Base-by-base conservation (phyloP, 1,140 invertebrate species). In the Atopsyche davidsoni region DNA sequence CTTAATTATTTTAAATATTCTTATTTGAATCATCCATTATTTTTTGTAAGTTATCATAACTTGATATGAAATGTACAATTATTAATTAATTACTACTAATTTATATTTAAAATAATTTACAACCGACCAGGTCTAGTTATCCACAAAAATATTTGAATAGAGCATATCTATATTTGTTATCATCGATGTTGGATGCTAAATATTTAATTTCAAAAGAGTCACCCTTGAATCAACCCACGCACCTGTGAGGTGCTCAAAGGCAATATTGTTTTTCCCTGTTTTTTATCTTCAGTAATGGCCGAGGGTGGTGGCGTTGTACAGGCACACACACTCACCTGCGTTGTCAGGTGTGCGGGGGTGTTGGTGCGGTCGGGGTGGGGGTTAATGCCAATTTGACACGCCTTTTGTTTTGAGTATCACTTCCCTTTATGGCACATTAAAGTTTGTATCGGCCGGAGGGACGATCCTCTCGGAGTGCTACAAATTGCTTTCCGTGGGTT, bases 321-420 rank as follows among this genome's bases (percentile, higher is more conserved):
- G n/a, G n/a, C 24, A 39, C 36, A 39, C 17, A 39, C 36, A 39
- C 19, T 16, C 17, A 6, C 36, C 14, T 39, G 17, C 13, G n/a
- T 16, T 9, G 10, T 39, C 36, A 17, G 11, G 18, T 21, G 17
- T 39, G 10, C n/a, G 36, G 23, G 11, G 13, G 18, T 25, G 18
- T 38, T 21, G n/a, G 40, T 16, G 40, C 21, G 22, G 35, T 40
- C 13, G 39, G 45, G 46, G 44, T 41, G 46, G 54, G 55, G 55
- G 55, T 51, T 58, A 58, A 58, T 58, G 51, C 48, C 51, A 53
- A 53, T 53, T 58, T 58, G 55, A 58, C 55, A 58, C 51, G 55
- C 46, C 51, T 58, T 53, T 58, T 58, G 55, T 58, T 58, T 58
- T 46, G 46, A 58, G 51, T 53, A 53, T 51, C 55, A 57, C 46